Evolutionary conservation across 1,140 invertebrate species (phyloP), one percentile per base, ranked within the genome.

Genomic region (Aphelinus certus): DNA sequence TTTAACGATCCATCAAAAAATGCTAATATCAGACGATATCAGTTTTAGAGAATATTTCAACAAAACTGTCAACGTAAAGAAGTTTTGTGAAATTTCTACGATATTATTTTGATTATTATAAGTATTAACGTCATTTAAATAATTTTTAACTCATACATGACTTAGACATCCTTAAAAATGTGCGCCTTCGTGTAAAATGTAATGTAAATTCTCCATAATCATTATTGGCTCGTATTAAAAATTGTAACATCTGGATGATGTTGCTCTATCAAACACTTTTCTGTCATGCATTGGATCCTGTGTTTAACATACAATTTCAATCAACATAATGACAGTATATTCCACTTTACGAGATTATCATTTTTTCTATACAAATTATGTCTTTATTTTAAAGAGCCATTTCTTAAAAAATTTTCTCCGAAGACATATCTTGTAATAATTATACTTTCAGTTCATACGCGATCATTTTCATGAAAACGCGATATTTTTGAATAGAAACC

Each of bases 151-250:
- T 66, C 42, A 66, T 70, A 75, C 48, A 66, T 3, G 26, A 26
- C 26, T 45, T 63, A n/a, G 45, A 69, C 46, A n/a, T 64, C 55
- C 2, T 70, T 75, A 58, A 49, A 67, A 67, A 76, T 76, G 75
- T 76, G 75, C 75, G 75, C 53, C 43, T 76, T 62, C 42, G 69
- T 71, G 64, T 71, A 56, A 72, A 76, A 62, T 76, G 26, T 65
- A 62, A 76, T 72, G 45, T n/a, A 68, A 56, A 4, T 56, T 73
- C 46, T 62, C 10, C 3, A 71, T 76, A 66, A 71, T 76, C 6
- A 71, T 71, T 43, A 71, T 48, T 72, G 51, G 46, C 26, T 67
- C 9, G 63, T 72, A 71, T 72, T 71, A 71, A 71, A 72, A 67
- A 55, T 62, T 46, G 3, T 68, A 76, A 60, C 2, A 67, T 61